phyloP scores from a whole-genome alignment of 2,113 vertebrate genomes.

The Anhinga rufa region DNA sequence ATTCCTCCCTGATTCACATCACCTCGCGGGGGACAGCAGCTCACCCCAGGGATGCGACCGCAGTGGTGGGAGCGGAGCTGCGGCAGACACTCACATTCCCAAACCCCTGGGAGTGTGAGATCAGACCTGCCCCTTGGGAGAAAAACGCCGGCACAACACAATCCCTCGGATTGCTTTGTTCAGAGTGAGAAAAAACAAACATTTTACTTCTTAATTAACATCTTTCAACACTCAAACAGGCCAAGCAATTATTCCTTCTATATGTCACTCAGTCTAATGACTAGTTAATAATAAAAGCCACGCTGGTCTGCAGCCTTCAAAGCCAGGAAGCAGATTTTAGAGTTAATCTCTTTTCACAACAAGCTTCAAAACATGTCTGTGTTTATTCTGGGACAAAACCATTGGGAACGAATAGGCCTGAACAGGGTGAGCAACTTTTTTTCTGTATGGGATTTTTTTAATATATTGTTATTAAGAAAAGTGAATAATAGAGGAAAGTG shows the following conservation, averaged over 20 bases:
- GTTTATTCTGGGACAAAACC: constrained; percentile 45
- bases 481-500: neutral
- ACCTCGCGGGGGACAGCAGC: neutral
- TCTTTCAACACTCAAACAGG: neutral
- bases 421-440: neutral
- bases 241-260: neutral
- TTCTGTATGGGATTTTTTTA: neutral
- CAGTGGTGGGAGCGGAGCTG: neutral
- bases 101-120: neutral
- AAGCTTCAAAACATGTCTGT: constrained; percentile 24
- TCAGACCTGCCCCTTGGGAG: neutral
- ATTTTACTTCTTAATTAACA: constrained; percentile 43
- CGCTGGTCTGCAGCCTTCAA: constrained; percentile 2
- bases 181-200: constrained; percentile 8
- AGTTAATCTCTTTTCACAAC: constrained; percentile 42
- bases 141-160: neutral
- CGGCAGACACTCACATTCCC: neutral
- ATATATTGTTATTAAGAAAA: neutral
- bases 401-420: neutral
- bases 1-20: neutral
- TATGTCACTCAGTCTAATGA: constrained; percentile 10
- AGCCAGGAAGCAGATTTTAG: constrained; percentile 35
- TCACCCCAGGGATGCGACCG: neutral
- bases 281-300: constrained; percentile 8
- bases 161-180: neutral